Conservation (phyloP, 2,888 invertebrate species). For the Lumbricus terrestris region DNA sequence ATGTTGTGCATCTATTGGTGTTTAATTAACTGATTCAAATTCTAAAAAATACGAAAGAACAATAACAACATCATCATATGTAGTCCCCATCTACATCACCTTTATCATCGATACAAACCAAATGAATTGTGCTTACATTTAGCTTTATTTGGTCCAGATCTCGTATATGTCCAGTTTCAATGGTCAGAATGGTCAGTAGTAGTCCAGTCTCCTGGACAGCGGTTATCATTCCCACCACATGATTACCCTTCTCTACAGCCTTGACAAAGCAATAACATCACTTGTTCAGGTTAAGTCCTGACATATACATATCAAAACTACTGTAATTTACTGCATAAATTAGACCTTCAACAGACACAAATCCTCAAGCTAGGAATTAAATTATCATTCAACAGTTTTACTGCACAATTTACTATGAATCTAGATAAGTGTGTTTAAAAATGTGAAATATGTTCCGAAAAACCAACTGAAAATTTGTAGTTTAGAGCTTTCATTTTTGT, state of each 20-base stretch:
- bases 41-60: neutral
- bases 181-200: conserved; percentile 76
- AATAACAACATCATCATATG: neutral
- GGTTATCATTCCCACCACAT: conserved; percentile 57
- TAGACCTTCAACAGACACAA: too few relatives aligned
- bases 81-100: neutral
- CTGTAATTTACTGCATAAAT: too few relatives aligned
- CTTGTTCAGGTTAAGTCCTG: neutral
- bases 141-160: conserved; percentile 83
- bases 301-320: too few relatives aligned
- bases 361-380: too few relatives aligned
- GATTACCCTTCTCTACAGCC: conserved; percentile 53
- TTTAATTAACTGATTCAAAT: neutral
- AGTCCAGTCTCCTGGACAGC: conserved; percentile 58
- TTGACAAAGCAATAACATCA: neutral
- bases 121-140: conserved; percentile 67
- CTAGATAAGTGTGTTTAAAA: too few relatives aligned
- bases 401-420: too few relatives aligned
- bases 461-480: too few relatives aligned
- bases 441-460: too few relatives aligned
- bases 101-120: neutral
- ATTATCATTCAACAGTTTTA: too few relatives aligned
- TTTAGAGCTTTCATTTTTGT: too few relatives aligned
- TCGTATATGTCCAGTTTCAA: conserved; percentile 74
- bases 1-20: neutral